Conservation (phyloP, 2,113 vertebrate genomes). For the Dipodomys merriami region DNA sequence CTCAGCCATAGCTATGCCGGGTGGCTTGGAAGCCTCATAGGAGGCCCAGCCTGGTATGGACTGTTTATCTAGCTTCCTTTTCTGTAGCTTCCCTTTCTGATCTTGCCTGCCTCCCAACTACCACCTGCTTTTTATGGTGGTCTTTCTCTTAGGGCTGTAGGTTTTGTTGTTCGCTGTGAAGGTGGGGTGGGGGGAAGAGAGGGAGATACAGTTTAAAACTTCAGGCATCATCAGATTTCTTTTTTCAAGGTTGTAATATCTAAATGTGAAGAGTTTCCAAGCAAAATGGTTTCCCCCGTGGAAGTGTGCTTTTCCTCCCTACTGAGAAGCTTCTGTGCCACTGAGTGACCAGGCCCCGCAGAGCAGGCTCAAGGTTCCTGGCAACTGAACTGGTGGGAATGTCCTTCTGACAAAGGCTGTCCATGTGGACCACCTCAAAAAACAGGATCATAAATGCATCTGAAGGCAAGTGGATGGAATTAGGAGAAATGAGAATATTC, state of each 20-base stretch:
- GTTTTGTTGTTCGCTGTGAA: neutral
- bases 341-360: neutral
- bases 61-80: slow-evolving; percentile 36
- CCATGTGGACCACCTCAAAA: neutral
- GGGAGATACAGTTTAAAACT: neutral
- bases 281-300: neutral
- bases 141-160: neutral
- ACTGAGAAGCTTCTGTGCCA: neutral
- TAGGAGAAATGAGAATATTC: neutral
- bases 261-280: neutral
- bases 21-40: too few species aligned
- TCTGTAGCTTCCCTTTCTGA: slow-evolving; percentile 34
- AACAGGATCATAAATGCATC: neutral
- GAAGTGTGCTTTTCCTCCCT: slow-evolving; percentile 7
- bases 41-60: neutral
- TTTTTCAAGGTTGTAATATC: slow-evolving; percentile 33
- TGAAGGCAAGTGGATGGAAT: neutral
- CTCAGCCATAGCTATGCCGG: too few species aligned
- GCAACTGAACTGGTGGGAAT: neutral
- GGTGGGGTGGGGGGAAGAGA: neutral
- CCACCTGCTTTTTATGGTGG: neutral
- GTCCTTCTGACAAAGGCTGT: neutral
- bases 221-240: neutral
- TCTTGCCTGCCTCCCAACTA: neutral
- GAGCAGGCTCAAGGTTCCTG: neutral